Percentiles rank a stretch among this genome's conserved stretches.
Conservation (phyloP, 2,888 invertebrate genomes). For the Agonopterix arenella region DNA sequence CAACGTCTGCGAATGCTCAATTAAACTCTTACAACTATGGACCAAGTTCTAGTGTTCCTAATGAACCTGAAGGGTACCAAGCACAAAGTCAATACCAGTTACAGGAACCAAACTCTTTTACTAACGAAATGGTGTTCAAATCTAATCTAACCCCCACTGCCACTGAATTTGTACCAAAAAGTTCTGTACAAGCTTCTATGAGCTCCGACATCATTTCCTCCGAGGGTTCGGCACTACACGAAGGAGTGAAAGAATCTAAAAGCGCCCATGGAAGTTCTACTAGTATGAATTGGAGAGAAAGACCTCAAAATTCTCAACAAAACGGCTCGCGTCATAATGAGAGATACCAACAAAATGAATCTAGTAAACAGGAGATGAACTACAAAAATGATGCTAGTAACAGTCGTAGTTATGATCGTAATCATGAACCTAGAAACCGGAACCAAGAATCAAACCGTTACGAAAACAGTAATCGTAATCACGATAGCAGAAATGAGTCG, state of each 20-base stretch:
- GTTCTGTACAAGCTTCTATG: slow-evolving; percentile 26
- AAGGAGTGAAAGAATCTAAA: slow-evolving; percentile 19
- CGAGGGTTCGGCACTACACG: slow-evolving; percentile 28
- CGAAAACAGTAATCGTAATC: slow-evolving; percentile 25
- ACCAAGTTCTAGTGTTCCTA: slow-evolving; percentile 29
- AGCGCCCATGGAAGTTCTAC: slow-evolving; percentile 37
- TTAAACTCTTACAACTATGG: slow-evolving; percentile 37
- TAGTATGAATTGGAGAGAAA: slow-evolving; percentile 57
- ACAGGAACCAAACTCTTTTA: slow-evolving; percentile 31
- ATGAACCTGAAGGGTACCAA: slow-evolving; percentile 33
- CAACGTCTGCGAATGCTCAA: slow-evolving; percentile 42
- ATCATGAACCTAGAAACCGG: slow-evolving; percentile 27
- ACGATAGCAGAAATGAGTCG: slow-evolving; percentile 12
- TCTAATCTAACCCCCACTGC: slow-evolving; percentile 77
- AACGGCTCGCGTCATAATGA: slow-evolving; percentile 15
- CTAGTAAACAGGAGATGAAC: slow-evolving; percentile 3
- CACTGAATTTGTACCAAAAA: slow-evolving; percentile 76
- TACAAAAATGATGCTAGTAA: slow-evolving; percentile 15
- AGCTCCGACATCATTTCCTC: slow-evolving; percentile 32
- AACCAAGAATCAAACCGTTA: slow-evolving; percentile 27
- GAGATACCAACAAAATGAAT: slow-evolving; percentile 1
- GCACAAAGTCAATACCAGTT: slow-evolving; percentile 32
- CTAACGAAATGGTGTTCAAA: slow-evolving; percentile 50
- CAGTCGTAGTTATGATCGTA: slow-evolving; percentile 29
- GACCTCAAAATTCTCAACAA: slow-evolving; percentile 36